A percentile compares a stretch with the other conserved stretches of the same genome.
These are phyloP conservation scores for Solenopsis fugax DNA, from an alignment of 1,140 invertebrate species.

Conservation along the genomic window DNA sequence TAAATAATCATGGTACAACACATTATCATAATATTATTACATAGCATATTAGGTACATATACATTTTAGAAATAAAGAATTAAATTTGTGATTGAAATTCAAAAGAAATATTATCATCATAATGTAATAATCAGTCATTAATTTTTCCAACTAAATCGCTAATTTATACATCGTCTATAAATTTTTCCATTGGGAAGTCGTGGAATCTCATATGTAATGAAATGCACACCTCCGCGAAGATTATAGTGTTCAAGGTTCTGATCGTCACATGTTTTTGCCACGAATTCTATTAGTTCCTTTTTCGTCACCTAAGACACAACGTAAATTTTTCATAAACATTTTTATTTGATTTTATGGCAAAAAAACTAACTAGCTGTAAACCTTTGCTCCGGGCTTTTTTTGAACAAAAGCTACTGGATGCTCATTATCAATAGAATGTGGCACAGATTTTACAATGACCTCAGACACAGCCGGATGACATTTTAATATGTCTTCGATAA, in stretches of 20 bases:
- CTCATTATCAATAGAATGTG: neutral
- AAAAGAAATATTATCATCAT: neutral
- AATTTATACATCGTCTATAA: no score
- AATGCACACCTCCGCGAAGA: neutral
- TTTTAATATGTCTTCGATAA: neutral
- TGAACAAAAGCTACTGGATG: neutral
- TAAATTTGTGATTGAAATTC: no score
- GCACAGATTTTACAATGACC: neutral
- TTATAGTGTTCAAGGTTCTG: fast-evolving
- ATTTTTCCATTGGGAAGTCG: neutral
- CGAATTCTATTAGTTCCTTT: neutral
- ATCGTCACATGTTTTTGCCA: neutral
- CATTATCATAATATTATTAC: neutral
- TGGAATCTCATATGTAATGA: neutral
- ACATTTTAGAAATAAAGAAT: neutral
- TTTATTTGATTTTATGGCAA: neutral
- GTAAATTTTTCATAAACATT: neutral
- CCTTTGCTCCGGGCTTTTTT: neutral
- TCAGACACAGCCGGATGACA: neutral
- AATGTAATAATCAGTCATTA: neutral
- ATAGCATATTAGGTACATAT: neutral
- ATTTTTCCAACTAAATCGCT: neutral
- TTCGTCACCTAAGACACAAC: neutral
- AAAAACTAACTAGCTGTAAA: neutral
- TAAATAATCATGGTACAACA: neutral